Evolutionary conservation across 2,797 vertebrate species (phyloP).

Genomic region (Rhinella marina): DNA sequence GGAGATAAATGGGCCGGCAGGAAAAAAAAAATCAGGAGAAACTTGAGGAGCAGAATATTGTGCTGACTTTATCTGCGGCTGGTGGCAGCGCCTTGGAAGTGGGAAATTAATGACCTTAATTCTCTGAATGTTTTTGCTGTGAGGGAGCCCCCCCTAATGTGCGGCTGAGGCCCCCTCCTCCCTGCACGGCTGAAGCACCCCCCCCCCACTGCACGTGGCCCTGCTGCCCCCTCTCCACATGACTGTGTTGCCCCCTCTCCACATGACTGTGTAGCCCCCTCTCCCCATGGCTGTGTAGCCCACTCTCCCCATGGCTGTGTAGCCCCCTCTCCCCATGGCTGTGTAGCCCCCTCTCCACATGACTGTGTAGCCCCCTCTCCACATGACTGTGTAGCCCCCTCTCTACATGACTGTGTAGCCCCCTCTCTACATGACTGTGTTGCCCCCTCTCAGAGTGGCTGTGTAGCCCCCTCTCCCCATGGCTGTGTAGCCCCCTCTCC

Average conservation of each 20-base stretch:
- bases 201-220: too few species aligned
- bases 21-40: constrained; percentile 85
- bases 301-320: background rate
- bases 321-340: background rate
- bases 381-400: background rate
- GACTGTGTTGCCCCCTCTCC: background rate
- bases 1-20: constrained; percentile 99
- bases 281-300: too few species aligned
- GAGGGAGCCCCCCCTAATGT: constrained; percentile 76
- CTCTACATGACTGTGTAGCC: background rate
- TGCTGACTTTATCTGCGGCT: constrained; percentile 99
- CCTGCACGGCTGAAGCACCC: background rate
- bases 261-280: background rate
- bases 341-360: too few species aligned
- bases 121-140: constrained; percentile 99
- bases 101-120: constrained; percentile 99
- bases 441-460: background rate
- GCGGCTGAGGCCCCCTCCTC: constrained; percentile 64
- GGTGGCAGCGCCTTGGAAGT: constrained; percentile 99
- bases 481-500: background rate
- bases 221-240: background rate
- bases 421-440: background rate
- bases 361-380: background rate
- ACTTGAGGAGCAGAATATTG: constrained; percentile 99
- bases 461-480: background rate